Base-by-base conservation (phyloP, 2,888 invertebrate species). In the Orthosia incerta region DNA sequence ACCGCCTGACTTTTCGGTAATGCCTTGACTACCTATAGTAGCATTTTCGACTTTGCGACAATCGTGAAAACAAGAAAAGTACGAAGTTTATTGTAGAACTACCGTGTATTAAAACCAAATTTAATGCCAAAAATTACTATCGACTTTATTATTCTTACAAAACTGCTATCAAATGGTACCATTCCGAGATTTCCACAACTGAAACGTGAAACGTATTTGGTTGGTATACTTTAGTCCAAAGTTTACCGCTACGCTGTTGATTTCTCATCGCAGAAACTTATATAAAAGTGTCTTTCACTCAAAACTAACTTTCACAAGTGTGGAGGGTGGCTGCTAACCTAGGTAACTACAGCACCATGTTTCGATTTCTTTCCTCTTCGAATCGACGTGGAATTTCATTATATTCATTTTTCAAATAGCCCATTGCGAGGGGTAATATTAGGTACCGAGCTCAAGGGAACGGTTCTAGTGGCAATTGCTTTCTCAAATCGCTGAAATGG, bases 401-500 rank as follows among this genome's bases (percentile, higher is more conserved):
- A 78, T 78, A 67, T 73, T 74, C 69, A 83, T 84, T 83, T 84
- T 84, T 74, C 55, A 78, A 83, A 68, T 62, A 71, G 80, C 63
- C 77, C 71, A 78, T 82, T 80, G 61, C 69, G 53, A 55, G 72
- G 63, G 59, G 68, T 69, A 71, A 81, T 79, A 76, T 76, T 75
- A 76, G 63, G 65, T 64, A 74, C 62, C 53, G 51, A 53, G 72
- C 74, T 73, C 71, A 63, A 67, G 71, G 59, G 71, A 72, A 68
- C 56, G 65, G 39, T 74, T 76, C 50, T 57, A 56, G 46, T 48
- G 48, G 64, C 70, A 75, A 76, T 83, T 79, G 65, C 57, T 80
- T 71, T 72, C 66, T 51, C 45, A 56, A 80, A 75, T 70, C 66
- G 50, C 64, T 70, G 45, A 48, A 72, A 65, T 70, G 26, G 56